Base-by-base conservation (phyloP, 2,888 invertebrate species). In the Theristus sp. region DNA sequence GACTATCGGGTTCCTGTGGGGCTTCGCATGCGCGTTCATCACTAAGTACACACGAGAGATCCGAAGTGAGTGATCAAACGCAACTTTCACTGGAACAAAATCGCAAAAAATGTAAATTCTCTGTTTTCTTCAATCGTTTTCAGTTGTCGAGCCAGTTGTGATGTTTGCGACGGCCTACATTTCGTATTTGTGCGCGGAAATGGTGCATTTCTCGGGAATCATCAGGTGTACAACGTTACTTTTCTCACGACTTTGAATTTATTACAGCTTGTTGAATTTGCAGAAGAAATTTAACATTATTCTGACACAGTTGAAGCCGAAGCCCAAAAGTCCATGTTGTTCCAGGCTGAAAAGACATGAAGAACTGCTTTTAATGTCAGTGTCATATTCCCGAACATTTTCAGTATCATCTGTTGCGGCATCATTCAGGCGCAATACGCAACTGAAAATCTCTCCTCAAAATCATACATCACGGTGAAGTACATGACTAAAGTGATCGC, bases 351-450 rank as follows among this genome's bases (percentile, higher is more conserved):
- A n/a, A n/a, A n/a, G n/a, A n/a, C n/a, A n/a, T n/a, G n/a, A n/a
- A n/a, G n/a, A n/a, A n/a, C n/a, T 17, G 22, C 22, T 10, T 46
- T 46, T 46, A 10, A 46, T 46, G 26, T 13, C 27, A 28, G 24
- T 6, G 24, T 22, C 13, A 29, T 54, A 26, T 53, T n/a, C n/a
- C n/a, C n/a, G n/a, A n/a, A n/a, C n/a, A n/a, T n/a, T 69, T 71
- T 59, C 70, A 78, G 79, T 63, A 75, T 80, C 26, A 80, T 80
- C 56, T 76, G 75, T 22, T 81, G 80, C 69, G 80, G 80, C 0
- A 68, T 80, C 29, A 71, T 79, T n/a, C 80, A 81, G 70, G 76
- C 78, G 6, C 79, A 80, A 58, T 81, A 80, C 66, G 76, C 80
- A n/a, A 76, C 78, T 64, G 72, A 75, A 62, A 81, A 81, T 67